Percentiles rank a stretch among this genome's conserved stretches.
Conservation (phyloP, 2,888 invertebrate genomes). For the Agrenia bidenticulata region DNA sequence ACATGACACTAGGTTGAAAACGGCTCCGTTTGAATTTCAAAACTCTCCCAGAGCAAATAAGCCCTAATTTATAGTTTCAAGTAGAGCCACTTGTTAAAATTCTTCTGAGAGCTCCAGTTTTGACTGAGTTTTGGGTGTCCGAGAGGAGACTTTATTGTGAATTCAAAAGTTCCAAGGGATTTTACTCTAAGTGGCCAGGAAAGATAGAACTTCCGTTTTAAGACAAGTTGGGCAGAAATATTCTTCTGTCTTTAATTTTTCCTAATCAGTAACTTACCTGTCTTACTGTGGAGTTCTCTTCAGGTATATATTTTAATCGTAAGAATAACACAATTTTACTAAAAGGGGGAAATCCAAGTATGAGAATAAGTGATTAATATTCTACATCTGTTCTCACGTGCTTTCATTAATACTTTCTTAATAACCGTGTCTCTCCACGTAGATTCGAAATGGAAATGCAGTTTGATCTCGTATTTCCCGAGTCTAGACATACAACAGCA, state of each 20-base stretch:
- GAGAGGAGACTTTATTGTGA: not conserved
- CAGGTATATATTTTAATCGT: slow-evolving; percentile 14
- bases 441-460: too few relatives aligned
- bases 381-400: too few relatives aligned
- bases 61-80: slow-evolving; percentile 15
- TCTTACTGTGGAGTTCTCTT: slow-evolving; percentile 18
- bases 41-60: slow-evolving; percentile 18
- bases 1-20: not conserved
- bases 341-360: slow-evolving; percentile 1
- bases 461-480: too few relatives aligned
- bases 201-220: not conserved
- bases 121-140: slow-evolving; percentile 10
- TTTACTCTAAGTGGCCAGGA: not conserved
- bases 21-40: slow-evolving; percentile 15
- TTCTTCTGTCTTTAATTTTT: slow-evolving; percentile 3
- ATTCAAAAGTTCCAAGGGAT: not conserved
- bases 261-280: not conserved
- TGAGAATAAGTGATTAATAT: not conserved
- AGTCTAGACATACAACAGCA: too few relatives aligned
- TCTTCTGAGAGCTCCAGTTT: not conserved
- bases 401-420: too few relatives aligned
- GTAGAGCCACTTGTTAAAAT: slow-evolving; percentile 15
- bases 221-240: not conserved
- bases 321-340: not conserved
- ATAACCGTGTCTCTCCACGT: too few relatives aligned